Conservation (phyloP, 2,113 vertebrate genomes). For the Zosterops hypoxanthus region DNA sequence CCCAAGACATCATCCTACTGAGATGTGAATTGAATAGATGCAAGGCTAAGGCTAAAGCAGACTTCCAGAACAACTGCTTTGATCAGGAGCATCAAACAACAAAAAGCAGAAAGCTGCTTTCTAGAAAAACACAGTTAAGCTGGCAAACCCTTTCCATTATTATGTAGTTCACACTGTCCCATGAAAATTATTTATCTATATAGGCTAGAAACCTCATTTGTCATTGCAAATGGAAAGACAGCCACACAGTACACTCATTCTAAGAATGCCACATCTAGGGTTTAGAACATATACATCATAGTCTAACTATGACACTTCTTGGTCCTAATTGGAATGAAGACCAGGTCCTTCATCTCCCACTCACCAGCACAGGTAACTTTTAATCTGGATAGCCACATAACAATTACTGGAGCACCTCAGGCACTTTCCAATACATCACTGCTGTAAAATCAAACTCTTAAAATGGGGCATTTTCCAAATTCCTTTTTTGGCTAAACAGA, state of each 20-base stretch:
- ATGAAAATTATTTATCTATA: not conserved
- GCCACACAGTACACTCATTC: not conserved
- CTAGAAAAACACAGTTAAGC: not conserved
- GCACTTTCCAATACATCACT: not conserved
- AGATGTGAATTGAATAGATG: not conserved
- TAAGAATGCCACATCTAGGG: not conserved
- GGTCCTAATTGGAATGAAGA: not conserved
- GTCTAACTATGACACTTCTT: not conserved
- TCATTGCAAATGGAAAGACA: not conserved
- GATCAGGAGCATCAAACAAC: not conserved
- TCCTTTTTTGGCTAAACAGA: not conserved
- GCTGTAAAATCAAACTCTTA: not conserved
- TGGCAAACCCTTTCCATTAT: not conserved
- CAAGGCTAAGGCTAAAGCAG: not conserved
- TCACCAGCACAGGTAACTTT: not conserved
- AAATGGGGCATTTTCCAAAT: not conserved
- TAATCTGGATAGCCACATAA: not conserved
- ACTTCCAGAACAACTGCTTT: not conserved
- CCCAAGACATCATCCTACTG: not conserved
- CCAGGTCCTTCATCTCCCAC: not conserved
- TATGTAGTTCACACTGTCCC: not conserved
- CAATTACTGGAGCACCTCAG: not conserved
- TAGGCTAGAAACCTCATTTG: not conserved
- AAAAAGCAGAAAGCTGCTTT: not conserved
- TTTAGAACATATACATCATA: not conserved